Evolutionary conservation across 1,140 invertebrate species (phyloP), one percentile per base, ranked within the genome.

Genomic region (Caenorhabditis brenneri): DNA sequence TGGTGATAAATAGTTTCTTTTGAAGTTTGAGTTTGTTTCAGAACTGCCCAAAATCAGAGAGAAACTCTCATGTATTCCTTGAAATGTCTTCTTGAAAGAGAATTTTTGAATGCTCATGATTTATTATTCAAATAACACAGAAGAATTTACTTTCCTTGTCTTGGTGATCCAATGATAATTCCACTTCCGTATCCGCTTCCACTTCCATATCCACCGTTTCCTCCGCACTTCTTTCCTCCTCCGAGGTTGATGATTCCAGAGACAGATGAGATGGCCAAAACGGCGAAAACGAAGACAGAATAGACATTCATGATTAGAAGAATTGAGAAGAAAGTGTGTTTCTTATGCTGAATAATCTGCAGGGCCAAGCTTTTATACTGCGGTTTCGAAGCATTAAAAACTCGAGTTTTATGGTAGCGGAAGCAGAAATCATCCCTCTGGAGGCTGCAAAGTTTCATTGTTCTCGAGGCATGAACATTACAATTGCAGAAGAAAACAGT

Each of bases 171-270:
- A 19, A 65, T 65, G 31, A 65, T 65, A 33, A 65, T 19, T 65
- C 60, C 60, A n/a, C n/a, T n/a, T n/a, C n/a, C n/a, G n/a, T n/a
- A n/a, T n/a, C n/a, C n/a, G n/a, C n/a, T n/a, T 65, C 60, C 60
- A 27, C 31, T 36, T 65, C 60, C 60, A 12, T 65, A 36, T 65
- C 60, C 60, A 39, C 19, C 19, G 24, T 7, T 29, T 36, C 60
- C 31, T 36, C 60, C 60, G 31, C 60, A 65, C 19, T 65, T 65
- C 60, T 65, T 65, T 65, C 60, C 60, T 65, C 60, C 60, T n/a
- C n/a, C 10, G 1, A 19, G 16, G 3, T 36, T 36, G 60, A 65
- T 16, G 60, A 65, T 39, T 65, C 60, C 60, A 65, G 60, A 65
- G n/a, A 65, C 60, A 0, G 60, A 65, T 27, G 60, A 65, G 31